Base-by-base conservation (phyloP, 64 coral and sea anemone genomes). In the Exaiptasia diaphana region DNA sequence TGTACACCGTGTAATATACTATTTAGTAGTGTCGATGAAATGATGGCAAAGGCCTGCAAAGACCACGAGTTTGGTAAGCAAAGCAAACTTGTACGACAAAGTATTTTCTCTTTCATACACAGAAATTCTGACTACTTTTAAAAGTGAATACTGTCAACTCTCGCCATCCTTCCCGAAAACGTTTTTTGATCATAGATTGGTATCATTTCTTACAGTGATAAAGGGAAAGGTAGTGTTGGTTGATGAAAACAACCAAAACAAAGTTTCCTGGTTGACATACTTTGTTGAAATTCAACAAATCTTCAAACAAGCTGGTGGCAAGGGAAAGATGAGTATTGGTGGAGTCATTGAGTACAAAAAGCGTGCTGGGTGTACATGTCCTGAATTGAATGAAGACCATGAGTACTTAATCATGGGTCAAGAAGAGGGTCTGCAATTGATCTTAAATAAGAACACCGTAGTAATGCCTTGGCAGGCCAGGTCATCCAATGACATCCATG, bases 341-440 rank as follows among this genome's bases (percentile, higher is more conserved):
- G 58, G 77, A 39, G 12, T 76, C 22, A 32, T 87, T 12, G 73
- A 87, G 40, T 87, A 76, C 32, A 87, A 87, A 37, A 87, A 56
- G 24, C 41, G 83, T 21, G 43, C 57, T 11, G 83, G 73, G 3
- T 87, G 83, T 42, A 37, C 11, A 11, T 87, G 83, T 13, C 83
- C 83, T 12, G 60, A 87, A 0, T 38, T 77, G 35, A 32, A 5
- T 0, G 83, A 77, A 30, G 34, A 35, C 3, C 61, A 37, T 33
- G 54, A 87, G 13, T 87, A 68, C 43, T 58, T 87, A 0, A 67
- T 87, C 41, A 76, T 87, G 74, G 83, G 59, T 26, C 39, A 40
- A 25, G 71, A 87, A 15, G 11, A 87, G 20, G 74, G 83, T 8
- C 20, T 30, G 0, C 75, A 76, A 15, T 87, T 76, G 9, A 32